Percentiles rank a stretch among this genome's conserved stretches.
Evolutionary conservation across 2,888 invertebrate species (phyloP).

Genomic region (Hydrotaea diabolus): DNA sequence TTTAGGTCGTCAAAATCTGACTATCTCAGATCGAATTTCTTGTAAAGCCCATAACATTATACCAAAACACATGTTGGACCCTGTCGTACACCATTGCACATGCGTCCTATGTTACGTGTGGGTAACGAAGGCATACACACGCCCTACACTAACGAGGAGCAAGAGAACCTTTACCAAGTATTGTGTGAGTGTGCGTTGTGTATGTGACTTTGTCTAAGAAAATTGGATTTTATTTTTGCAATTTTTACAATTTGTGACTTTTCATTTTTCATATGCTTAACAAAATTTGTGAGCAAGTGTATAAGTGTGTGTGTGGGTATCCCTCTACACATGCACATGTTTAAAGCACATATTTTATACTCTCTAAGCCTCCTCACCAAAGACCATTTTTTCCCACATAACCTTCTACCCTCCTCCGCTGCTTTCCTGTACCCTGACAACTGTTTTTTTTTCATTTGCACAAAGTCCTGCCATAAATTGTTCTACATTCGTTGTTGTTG

Average conservation of each 20-base stretch:
- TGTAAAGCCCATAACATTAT: no score
- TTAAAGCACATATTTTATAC: conserved; percentile 29
- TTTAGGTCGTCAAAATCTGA: no score
- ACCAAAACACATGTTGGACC: no score
- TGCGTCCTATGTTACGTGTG: background rate
- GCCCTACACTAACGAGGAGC: background rate
- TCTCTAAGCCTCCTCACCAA: background rate
- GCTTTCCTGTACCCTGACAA: background rate
- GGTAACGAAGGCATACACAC: background rate
- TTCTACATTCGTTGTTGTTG: conserved; percentile 35
- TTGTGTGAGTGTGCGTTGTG: background rate
- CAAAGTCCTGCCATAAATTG: conserved; percentile 59
- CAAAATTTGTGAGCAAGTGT: conserved; percentile 19
- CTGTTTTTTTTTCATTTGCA: no score
- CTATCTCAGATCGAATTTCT: no score
- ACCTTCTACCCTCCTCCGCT: conserved; percentile 2
- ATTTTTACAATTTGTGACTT: conserved; percentile 48
- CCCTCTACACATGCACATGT: conserved; percentile 5
- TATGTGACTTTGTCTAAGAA: conserved; percentile 10
- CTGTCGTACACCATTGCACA: no score
- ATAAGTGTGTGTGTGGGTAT: conserved; percentile 28
- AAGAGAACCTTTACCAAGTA: background rate
- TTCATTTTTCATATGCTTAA: conserved; percentile 49
- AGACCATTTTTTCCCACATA: background rate
- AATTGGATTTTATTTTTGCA: conserved; percentile 49